These are phyloP conservation scores for Trichacis sp. DNA, from an alignment of 2,888 invertebrate genomes.

Conservation along the genomic window DNA sequence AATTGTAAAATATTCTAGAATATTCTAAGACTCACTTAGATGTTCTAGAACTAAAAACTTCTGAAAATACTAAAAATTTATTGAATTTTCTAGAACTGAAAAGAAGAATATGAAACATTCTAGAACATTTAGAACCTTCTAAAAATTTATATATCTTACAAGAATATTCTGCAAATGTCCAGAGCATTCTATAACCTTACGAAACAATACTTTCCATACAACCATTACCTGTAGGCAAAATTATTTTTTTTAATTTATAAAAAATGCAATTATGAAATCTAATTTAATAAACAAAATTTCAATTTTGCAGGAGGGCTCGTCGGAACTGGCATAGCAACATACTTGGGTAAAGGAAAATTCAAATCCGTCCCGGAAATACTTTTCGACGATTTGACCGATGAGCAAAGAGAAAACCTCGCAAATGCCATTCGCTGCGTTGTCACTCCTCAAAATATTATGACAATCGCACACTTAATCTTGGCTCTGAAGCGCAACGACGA, in stretches of 20 bases:
- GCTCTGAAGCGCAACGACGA: conserved; percentile 21
- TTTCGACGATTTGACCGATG: conserved; percentile 12
- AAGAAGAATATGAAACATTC: too few relatives aligned
- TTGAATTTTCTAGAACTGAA: too few relatives aligned
- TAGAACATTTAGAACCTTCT: too few relatives aligned
- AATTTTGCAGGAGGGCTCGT: conserved; percentile 24
- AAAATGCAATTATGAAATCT: not conserved
- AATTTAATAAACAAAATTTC: not conserved
- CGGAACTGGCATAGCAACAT: conserved; percentile 22
- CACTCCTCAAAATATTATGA: conserved; percentile 30
- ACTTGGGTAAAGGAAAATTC: conserved; percentile 15
- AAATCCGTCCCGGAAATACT: conserved; percentile 33
- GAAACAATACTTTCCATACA: too few relatives aligned
- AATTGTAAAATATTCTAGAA: not conserved
- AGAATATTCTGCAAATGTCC: too few relatives aligned
- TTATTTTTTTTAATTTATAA: not conserved
- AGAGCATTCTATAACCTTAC: too few relatives aligned
- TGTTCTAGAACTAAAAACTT: not conserved
- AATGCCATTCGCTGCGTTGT: conserved; percentile 21
- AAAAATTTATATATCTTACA: too few relatives aligned
- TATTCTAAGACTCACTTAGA: too few relatives aligned
- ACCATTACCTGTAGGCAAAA: too few relatives aligned
- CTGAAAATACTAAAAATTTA: not conserved
- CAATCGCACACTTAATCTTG: conserved; percentile 21
- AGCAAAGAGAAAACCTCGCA: conserved; percentile 26